Percentiles rank a stretch among this genome's conserved stretches.
These are phyloP conservation scores for Crocodylus rhombifer DNA, from an alignment of 2,797 vertebrate species.

Conservation along the genomic window DNA sequence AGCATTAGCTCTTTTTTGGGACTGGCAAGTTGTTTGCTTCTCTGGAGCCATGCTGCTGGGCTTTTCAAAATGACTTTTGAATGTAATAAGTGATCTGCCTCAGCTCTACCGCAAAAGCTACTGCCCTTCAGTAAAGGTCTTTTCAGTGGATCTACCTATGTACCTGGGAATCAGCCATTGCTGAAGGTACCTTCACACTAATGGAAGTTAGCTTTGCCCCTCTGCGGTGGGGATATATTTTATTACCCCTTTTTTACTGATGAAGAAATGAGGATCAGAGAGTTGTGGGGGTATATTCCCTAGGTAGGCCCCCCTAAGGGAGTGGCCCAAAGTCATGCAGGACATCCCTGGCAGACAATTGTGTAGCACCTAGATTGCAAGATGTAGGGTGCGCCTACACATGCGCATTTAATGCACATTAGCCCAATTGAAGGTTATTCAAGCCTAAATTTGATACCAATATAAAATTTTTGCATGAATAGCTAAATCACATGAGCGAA, in stretches of 20 bases:
- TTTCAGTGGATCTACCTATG: fast-evolving
- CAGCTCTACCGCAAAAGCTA: background rate
- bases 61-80: conserved; percentile 10
- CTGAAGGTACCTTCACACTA: background rate
- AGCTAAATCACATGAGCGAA: too few relatives aligned
- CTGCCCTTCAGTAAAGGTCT: background rate
- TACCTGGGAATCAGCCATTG: background rate
- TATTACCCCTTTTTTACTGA: background rate
- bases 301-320: background rate
- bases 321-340: background rate
- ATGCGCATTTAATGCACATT: too few relatives aligned
- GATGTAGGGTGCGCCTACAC: too few relatives aligned
- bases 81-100: background rate
- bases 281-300: background rate
- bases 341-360: background rate
- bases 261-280: background rate
- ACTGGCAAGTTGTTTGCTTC: background rate
- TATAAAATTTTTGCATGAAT: too few relatives aligned
- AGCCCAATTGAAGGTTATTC: too few relatives aligned
- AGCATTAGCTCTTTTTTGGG: conserved; percentile 31
- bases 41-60: background rate
- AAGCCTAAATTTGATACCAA: too few relatives aligned
- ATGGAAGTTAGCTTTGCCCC: background rate
- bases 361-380: too few relatives aligned
- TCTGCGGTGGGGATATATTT: background rate